Percentiles rank a stretch among this genome's conserved stretches.
phyloP scores from a whole-genome alignment of 2,888 invertebrate species.

The Syritta pipiens region DNA sequence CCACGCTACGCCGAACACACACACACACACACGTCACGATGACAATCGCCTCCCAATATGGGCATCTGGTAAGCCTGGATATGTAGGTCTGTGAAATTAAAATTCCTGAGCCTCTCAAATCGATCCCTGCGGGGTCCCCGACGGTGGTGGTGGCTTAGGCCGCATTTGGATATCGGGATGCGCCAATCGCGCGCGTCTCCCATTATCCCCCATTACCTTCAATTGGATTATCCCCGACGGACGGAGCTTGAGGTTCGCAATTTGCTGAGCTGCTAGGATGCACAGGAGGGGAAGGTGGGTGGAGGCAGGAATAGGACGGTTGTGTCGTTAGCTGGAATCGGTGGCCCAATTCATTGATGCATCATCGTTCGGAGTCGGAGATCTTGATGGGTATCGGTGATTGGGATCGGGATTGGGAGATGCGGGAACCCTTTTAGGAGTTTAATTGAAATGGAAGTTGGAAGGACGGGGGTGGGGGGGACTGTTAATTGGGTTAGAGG shows the following conservation, averaged over 20 bases:
- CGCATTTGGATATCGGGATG: constrained; percentile 58
- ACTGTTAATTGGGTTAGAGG: constrained; percentile 3
- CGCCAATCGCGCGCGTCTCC: constrained; percentile 53
- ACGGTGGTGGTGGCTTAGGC: constrained; percentile 32
- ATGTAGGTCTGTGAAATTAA: constrained; percentile 56
- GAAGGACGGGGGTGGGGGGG: too few species aligned
- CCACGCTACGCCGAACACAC: too few species aligned
- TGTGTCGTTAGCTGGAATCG: constrained; percentile 25
- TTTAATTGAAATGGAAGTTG: too few species aligned
- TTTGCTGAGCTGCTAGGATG: constrained; percentile 27
- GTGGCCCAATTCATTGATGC: constrained; percentile 52
- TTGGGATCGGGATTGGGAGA: background rate
- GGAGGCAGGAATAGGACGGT: too few species aligned
- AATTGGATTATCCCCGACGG: constrained; percentile 27
- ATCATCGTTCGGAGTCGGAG: constrained; percentile 34
- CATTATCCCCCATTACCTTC: constrained; percentile 40
- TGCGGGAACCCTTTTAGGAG: too few species aligned
- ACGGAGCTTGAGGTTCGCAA: too few species aligned
- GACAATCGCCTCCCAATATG: constrained; percentile 58
- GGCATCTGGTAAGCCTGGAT: constrained; percentile 43
- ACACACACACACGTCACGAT: constrained; percentile 26
- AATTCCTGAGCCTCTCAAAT: constrained; percentile 30
- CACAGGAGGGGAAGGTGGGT: too few species aligned
- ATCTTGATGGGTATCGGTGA: constrained; percentile 24
- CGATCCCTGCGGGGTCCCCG: too few species aligned